Base-by-base conservation (phyloP, 2,888 invertebrate species). In the Hedya salicella region DNA sequence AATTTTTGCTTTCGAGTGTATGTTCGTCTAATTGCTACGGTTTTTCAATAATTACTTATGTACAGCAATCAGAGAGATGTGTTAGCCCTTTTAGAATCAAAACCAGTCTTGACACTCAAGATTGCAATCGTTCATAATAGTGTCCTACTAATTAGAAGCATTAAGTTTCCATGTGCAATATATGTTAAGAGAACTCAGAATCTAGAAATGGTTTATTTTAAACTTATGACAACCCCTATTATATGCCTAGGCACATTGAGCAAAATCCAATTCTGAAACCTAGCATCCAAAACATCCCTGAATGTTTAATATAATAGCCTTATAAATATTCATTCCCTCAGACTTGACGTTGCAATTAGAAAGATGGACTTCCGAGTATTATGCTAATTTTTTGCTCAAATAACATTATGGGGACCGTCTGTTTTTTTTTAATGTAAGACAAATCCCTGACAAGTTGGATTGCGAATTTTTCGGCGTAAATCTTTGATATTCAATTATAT, bases 311-410 rank as follows among this genome's bases (percentile, higher is more conserved):
- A 40, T 46, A 32, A 32, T 48, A 63, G 36, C 63, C 53, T 69
- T 70, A 78, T 79, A 76, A 80, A 82, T 82, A 82, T 82, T 81
- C 78, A 82, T 77, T 61, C 68, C 67, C 21, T 50, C 64, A 50
- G 60, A 68, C 71, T 75, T 70, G 75, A 63, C 77, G 74, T 69
- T 75, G 79, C 80, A 81, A 82, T 82, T 82, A 81, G 76, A 77
- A 75, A 78, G 79, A 81, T 78, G 80, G 80, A 78, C 78, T 80
- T 77, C 76, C 69, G 71, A 75, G 77, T 70, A 73, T 78, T 80
- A 80, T 81, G 81, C 54, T 78, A 80, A 82, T 80, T 68, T 46
- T 63, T 67, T 62, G 59, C 54, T 68, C 57, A 69, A 69, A 70
- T 65, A 54, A 67, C 63, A 59, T 67, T 69, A 70, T 40, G 69